Conservation (phyloP, 2,113 vertebrate genomes). For the Collichthys lucidus region DNA sequence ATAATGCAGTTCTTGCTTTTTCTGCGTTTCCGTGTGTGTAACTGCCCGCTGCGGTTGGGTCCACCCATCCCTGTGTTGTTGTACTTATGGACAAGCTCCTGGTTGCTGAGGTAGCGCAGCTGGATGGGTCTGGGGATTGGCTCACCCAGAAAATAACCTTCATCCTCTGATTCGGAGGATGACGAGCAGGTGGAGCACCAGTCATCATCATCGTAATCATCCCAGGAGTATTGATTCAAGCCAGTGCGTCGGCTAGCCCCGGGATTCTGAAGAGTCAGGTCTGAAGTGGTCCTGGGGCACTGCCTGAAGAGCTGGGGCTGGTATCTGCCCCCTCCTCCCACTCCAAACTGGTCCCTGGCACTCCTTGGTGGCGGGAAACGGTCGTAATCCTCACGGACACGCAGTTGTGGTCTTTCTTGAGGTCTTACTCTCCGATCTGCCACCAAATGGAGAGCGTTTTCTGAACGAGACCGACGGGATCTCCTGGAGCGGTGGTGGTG, state of each 20-base stretch:
- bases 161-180: constrained; percentile 97
- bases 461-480: constrained; percentile 93
- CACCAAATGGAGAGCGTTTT: constrained; percentile 95
- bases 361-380: constrained; percentile 89
- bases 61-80: constrained; percentile 86
- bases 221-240: constrained; percentile 90
- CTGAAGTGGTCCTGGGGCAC: constrained; percentile 96
- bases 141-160: constrained; percentile 98
- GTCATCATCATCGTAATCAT: constrained; percentile 89
- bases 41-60: constrained; percentile 89
- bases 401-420: constrained; percentile 87
- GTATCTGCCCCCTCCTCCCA: constrained; percentile 75
- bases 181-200: constrained; percentile 99
- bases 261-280: constrained; percentile 95
- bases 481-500: constrained; percentile 87
- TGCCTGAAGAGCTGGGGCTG: constrained; percentile 89
- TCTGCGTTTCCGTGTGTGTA: constrained; percentile 93
- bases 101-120: constrained; percentile 93
- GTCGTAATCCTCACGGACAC: constrained; percentile 92
- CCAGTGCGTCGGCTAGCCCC: constrained; percentile 86
- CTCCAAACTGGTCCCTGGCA: constrained; percentile 85
- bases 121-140: constrained; percentile 94
- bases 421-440: constrained; percentile 87
- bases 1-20: constrained; percentile 99
- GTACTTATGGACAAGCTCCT: constrained; percentile 96